phyloP scores from a whole-genome alignment of 2,113 vertebrate species.

The Vimba vimba region DNA sequence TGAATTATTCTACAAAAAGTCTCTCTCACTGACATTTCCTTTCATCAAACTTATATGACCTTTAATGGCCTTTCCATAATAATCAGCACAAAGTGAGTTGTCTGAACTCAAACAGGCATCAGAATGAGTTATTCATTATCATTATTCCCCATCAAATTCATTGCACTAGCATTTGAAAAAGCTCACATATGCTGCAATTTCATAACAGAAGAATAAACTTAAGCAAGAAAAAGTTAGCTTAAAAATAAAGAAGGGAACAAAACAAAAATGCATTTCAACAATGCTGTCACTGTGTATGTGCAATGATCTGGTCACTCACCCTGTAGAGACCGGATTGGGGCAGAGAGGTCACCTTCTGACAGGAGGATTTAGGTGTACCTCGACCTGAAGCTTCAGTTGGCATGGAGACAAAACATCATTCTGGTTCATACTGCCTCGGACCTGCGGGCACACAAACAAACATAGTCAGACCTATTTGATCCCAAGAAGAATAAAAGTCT shows the following conservation, averaged over 20 bases:
- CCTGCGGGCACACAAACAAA: constrained; percentile 29
- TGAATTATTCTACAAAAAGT: constrained; percentile 24
- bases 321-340: constrained; percentile 23
- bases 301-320: constrained; percentile 44
- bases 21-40: neutral
- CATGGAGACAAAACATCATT: constrained; percentile 21
- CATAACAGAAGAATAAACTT: neutral
- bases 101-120: neutral
- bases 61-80: neutral
- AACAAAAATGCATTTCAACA: neutral
- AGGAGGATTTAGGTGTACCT: constrained; percentile 4
- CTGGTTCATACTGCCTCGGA: constrained; percentile 24
- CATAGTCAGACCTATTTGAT: constrained; percentile 7
- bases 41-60: neutral
- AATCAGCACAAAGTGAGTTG: neutral
- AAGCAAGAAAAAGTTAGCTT: neutral
- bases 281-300: neutral
- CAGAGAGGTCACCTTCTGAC: constrained; percentile 40
- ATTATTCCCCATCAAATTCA: neutral
- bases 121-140: neutral
- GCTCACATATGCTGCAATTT: neutral
- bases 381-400: constrained; percentile 8
- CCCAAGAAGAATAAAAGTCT: constrained; percentile 5
- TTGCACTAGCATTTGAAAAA: neutral
- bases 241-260: neutral